A percentile compares a stretch with the other conserved stretches of the same genome.
Conservation (phyloP, 2,888 invertebrate genomes). For the Phlogophora meticulosa region DNA sequence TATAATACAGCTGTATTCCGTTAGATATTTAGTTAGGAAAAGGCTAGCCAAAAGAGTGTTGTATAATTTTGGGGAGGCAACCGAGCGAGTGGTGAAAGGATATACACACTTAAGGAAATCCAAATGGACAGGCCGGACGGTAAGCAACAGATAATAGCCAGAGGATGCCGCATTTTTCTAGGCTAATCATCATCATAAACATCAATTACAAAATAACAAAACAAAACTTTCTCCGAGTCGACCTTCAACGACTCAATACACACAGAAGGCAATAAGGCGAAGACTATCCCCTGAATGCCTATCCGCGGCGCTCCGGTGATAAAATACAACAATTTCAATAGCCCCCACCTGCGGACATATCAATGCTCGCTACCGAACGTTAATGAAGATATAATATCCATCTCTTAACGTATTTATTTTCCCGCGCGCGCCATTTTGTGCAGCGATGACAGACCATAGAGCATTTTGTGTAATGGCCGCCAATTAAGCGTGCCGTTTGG, state of each 20-base stretch:
- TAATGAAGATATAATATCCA: constrained; percentile 91
- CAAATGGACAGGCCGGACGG: too few relatives aligned
- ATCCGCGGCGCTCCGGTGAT: constrained; percentile 79
- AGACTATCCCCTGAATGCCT: constrained; percentile 73
- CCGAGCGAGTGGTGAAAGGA: neutral
- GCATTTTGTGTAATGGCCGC: constrained; percentile 86
- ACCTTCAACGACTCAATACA: constrained; percentile 63
- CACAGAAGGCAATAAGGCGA: constrained; percentile 77
- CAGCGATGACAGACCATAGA: constrained; percentile 85
- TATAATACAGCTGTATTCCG: too few relatives aligned
- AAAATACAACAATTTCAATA: constrained; percentile 90
- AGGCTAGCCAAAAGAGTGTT: neutral
- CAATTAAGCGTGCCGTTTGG: constrained; percentile 85
- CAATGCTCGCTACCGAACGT: constrained; percentile 86
- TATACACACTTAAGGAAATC: neutral
- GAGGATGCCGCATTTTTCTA: neutral
- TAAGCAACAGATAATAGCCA: neutral
- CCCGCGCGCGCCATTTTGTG: constrained; percentile 85
- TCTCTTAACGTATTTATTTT: constrained; percentile 87
- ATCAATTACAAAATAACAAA: constrained; percentile 18
- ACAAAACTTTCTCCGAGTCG: constrained; percentile 34
- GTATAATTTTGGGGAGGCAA: neutral
- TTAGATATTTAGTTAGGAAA: neutral
- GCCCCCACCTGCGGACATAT: constrained; percentile 87
- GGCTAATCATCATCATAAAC: constrained; percentile 27